Evolutionary conservation across 2,888 invertebrate species (phyloP), one percentile per base, ranked within the genome.

Genomic region (Anagyrus pseudococci): DNA sequence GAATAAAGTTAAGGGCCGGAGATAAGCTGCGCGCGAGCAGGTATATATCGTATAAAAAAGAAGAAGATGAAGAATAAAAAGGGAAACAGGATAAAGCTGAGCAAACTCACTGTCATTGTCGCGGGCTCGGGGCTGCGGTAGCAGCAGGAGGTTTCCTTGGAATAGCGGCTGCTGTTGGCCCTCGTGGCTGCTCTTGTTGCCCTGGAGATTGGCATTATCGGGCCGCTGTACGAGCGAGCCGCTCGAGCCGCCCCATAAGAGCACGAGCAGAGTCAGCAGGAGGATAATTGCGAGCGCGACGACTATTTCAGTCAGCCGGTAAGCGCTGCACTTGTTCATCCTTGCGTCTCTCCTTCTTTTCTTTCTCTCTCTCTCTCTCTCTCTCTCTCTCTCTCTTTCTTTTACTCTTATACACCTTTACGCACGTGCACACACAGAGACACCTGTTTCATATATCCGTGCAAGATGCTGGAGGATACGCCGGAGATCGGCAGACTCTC

Each of bases 211-310:
- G 33, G 37, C 33, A 33, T 20, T 19, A 15, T 10, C 8, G 46
- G 6, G 20, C 50, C 2, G 33, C 10, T 4, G 29, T 10, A 10
- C 4, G 29, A 10, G 25, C 15, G 19, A 3, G 37, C 33, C 22
- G 19, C 40, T 50, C 4, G 64, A 58, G 4, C 69, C 69, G 19
- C 59, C 67, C 67, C 68, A 69, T n/a, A 69, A 43, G 1, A 68
- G 57, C 4, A 62, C 61, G 26, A 69, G 46, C 4, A 69, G 56
- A 8, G 61, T 54, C 1, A 67, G 43, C 37, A 68, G 54, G 1
- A 69, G 60, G 4, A 68, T 3, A 13, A 69, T 43, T 4, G 69
- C 66, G 8, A 68, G 52, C 25, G 64, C 62, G 4, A 66, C 68
- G 22, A 63, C 69, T 2, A 62, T 25, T 6, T 66, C 62, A 26